Conservation (phyloP, 2,797 vertebrate species). For the Harpia harpyja region DNA sequence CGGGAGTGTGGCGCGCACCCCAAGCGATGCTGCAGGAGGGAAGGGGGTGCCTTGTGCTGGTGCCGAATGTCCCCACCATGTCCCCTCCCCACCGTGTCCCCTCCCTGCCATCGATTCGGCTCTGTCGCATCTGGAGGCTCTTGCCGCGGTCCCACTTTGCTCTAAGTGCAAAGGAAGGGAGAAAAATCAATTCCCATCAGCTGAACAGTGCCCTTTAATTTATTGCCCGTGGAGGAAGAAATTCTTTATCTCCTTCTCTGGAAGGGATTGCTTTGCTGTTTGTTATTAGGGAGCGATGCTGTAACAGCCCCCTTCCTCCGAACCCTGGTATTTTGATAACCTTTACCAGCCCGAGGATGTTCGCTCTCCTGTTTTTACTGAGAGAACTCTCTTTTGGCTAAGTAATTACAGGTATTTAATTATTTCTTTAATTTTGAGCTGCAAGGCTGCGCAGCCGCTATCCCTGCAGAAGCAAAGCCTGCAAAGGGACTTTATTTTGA, state of each 20-base stretch:
- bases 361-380: background rate
- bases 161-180: constrained; percentile 19
- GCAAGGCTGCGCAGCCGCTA: accelerated
- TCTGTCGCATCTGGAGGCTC: background rate
- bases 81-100: constrained; percentile 7
- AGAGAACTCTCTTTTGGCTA: background rate
- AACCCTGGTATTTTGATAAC: constrained; percentile 56
- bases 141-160: accelerated
- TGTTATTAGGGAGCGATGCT: background rate
- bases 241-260: constrained; percentile 47
- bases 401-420: background rate
- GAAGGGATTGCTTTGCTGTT: constrained; percentile 39
- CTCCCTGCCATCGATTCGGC: background rate
- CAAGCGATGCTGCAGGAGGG: background rate
- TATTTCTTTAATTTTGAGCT: background rate
- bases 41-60: accelerated
- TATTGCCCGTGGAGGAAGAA: constrained; percentile 53
- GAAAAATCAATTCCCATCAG: constrained; percentile 69
- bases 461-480: background rate
- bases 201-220: constrained; percentile 61
- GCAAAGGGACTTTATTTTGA: background rate
- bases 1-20: background rate
- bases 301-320: background rate
- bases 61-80: accelerated
- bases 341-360: background rate